Percentiles rank a stretch among this genome's conserved stretches.
phyloP scores from a whole-genome alignment of 2,888 invertebrate species.

The Bellardia bayeri region DNA sequence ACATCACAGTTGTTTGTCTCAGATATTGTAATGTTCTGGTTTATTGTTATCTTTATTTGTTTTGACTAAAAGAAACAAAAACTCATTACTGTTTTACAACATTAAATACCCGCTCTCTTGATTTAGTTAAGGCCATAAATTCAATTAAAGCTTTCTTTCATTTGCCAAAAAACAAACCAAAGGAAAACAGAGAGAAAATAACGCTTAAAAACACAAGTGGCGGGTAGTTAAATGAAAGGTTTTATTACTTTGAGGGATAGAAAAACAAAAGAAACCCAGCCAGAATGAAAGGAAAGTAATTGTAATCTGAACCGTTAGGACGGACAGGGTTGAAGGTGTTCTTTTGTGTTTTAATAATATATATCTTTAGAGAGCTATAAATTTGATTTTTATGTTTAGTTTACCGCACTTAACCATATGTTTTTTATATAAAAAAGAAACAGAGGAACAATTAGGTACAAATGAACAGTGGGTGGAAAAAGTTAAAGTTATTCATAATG shows the following conservation, averaged over 20 bases:
- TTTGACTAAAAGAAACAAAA: background rate
- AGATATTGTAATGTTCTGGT: too few species aligned
- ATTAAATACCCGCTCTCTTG: slow-evolving; percentile 6
- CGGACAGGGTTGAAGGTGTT: slow-evolving; percentile 5
- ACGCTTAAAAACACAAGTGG: slow-evolving; percentile 20
- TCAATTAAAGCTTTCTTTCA: slow-evolving; percentile 54
- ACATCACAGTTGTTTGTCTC: too few species aligned
- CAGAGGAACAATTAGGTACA: slow-evolving; percentile 9
- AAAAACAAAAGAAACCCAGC: background rate
- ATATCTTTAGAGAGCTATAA: slow-evolving; percentile 37
- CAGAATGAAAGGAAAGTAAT: background rate
- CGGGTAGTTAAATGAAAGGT: slow-evolving; percentile 50
- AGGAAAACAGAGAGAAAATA: background rate
- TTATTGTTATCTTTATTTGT: too few species aligned
- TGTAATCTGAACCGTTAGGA: slow-evolving; percentile 15
- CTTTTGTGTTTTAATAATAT: background rate
- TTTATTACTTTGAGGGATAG: slow-evolving; percentile 7
- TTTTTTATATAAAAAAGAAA: slow-evolving; percentile 21
- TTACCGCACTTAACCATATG: slow-evolving; percentile 45
- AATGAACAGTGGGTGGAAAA: background rate
- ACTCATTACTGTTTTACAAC: slow-evolving; percentile 2
- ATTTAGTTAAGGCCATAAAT: slow-evolving; percentile 56
- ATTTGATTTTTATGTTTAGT: slow-evolving; percentile 57
- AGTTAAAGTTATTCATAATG: background rate
- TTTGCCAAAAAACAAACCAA: background rate